Evolutionary conservation across 2,113 vertebrate species (phyloP).

Genomic region (Onychostoma macrolepis): DNA sequence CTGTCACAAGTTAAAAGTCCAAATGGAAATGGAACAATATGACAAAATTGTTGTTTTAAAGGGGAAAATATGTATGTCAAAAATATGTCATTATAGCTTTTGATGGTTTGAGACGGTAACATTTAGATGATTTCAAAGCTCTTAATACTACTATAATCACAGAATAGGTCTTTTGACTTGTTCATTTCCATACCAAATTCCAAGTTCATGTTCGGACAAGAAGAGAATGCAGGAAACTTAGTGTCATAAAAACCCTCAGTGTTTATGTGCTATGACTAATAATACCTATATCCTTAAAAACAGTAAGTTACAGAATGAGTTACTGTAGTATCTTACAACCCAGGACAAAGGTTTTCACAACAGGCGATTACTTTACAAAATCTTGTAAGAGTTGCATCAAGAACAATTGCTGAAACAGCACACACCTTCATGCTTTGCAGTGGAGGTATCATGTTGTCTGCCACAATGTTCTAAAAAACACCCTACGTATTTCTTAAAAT

Average conservation of each 20-base stretch:
- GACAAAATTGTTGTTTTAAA: not conserved
- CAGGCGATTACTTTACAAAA: not conserved
- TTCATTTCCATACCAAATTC: not conserved
- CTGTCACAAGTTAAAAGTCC: not conserved
- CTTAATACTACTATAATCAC: not conserved
- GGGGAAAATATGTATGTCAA: too few relatives aligned
- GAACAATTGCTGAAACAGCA: constrained; percentile 16
- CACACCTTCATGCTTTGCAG: constrained; percentile 1
- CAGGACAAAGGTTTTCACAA: constrained; percentile 1
- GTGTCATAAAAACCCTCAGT: not conserved
- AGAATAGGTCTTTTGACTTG: not conserved
- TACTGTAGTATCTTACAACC: not conserved
- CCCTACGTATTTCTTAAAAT: not conserved
- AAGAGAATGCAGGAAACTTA: constrained; percentile 10
- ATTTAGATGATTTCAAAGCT: not conserved
- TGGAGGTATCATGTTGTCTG: not conserved
- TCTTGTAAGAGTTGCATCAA: constrained; percentile 15
- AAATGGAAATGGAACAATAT: not conserved
- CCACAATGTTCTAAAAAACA: not conserved
- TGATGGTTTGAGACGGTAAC: not conserved
- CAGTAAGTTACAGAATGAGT: not conserved
- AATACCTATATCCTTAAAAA: not conserved
- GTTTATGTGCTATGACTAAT: not conserved
- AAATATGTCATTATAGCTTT: not conserved
- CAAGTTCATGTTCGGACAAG: constrained; percentile 18